A percentile compares a stretch with the other conserved stretches of the same genome.
Evolutionary conservation across 2,113 vertebrate genomes (phyloP).

Genomic region (Cygnus buccinator): DNA sequence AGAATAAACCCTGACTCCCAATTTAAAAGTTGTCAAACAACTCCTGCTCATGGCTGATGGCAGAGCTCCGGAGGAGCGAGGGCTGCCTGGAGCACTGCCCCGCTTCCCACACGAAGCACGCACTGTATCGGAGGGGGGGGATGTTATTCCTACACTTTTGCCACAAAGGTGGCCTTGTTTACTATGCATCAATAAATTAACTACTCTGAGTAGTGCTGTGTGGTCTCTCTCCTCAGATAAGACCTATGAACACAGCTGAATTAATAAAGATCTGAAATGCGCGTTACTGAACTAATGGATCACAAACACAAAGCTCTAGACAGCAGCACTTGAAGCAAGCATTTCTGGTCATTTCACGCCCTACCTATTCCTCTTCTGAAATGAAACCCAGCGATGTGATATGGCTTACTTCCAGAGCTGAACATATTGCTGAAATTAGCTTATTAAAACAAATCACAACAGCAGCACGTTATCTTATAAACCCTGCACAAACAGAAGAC

Average conservation of each 20-base stretch:
- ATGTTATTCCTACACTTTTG: neutral
- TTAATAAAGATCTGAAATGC: neutral
- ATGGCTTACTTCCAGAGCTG: slow-evolving; percentile 66
- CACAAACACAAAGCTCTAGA: slow-evolving; percentile 19
- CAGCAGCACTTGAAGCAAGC: slow-evolving; percentile 12
- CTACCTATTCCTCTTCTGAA: neutral
- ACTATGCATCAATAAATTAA: neutral
- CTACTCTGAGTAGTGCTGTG: neutral
- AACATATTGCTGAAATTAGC: slow-evolving; percentile 46
- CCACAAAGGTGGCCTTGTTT: neutral
- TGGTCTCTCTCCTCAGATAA: neutral
- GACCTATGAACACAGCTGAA: neutral
- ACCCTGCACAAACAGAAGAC: slow-evolving; percentile 28
- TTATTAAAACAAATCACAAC: slow-evolving; percentile 11
- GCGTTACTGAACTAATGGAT: neutral
- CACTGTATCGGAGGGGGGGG: accelerated
- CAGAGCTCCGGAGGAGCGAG: neutral
- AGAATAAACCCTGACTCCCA: neutral
- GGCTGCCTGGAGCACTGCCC: neutral
- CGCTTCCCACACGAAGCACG: neutral
- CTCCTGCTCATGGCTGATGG: accelerated
- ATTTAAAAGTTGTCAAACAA: neutral
- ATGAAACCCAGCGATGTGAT: neutral
- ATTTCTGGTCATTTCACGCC: neutral
- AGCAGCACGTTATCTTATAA: slow-evolving; percentile 33